A percentile compares a stretch with the other conserved stretches of the same genome.
Evolutionary conservation across 2,113 vertebrate species (phyloP).

Genomic region (Mus spicilegus): DNA sequence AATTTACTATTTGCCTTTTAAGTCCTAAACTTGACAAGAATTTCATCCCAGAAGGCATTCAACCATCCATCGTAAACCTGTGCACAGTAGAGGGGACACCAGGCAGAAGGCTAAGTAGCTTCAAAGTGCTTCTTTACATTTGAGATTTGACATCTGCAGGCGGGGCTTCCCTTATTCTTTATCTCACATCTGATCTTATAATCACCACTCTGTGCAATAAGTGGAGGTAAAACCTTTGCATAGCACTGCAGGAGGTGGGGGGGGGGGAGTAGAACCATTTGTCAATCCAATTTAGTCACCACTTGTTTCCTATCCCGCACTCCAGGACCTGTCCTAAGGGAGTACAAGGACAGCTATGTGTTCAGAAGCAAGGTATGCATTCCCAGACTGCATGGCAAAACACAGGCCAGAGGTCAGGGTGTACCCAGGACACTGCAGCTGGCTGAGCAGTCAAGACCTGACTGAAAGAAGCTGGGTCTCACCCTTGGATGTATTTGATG

Average conservation of each 20-base stretch:
- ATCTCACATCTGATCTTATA: neutral
- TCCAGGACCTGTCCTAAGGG: neutral
- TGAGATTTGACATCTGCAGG: neutral
- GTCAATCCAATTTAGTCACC: neutral
- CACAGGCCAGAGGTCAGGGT: rapidly evolving
- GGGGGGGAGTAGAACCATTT: neutral
- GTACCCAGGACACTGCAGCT: too few relatives aligned
- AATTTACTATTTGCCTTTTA: neutral
- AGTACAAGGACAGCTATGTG: neutral
- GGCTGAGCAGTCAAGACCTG: neutral
- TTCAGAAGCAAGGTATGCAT: neutral
- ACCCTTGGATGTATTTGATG: neutral
- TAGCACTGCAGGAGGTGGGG: neutral
- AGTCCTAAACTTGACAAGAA: conserved; percentile 17
- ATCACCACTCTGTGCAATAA: neutral
- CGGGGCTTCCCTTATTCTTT: neutral
- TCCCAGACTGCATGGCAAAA: neutral
- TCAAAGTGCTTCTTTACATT: neutral
- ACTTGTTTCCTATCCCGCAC: neutral
- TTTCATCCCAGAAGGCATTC: neutral
- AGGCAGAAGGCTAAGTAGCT: neutral
- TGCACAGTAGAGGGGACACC: neutral
- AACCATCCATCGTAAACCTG: neutral
- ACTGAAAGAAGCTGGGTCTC: neutral
- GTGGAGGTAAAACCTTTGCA: neutral